phyloP scores from a whole-genome alignment of 2,113 vertebrate genomes.

The Rhodinocichla rosea region DNA sequence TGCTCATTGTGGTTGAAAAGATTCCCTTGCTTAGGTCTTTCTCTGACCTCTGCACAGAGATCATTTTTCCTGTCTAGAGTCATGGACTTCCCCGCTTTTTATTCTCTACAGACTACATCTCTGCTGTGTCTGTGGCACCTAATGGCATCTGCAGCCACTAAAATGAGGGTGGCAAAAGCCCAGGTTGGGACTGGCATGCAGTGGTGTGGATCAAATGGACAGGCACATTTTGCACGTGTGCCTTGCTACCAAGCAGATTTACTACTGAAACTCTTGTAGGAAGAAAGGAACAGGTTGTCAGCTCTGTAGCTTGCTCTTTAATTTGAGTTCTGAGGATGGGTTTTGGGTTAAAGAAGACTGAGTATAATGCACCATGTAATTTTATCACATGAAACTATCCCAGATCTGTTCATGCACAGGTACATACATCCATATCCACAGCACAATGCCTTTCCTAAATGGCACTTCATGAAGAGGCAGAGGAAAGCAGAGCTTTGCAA shows the following conservation, averaged over 20 bases:
- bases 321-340: neutral
- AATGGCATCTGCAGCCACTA: neutral
- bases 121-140: neutral
- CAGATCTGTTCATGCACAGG: fast-evolving
- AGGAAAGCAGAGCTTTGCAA: neutral
- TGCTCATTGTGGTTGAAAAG: neutral
- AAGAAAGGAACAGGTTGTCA: neutral
- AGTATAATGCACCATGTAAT: neutral
- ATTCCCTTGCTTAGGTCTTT: neutral
- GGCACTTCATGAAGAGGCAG: neutral
- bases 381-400: fast-evolving
- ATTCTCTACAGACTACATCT: neutral
- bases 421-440: neutral
- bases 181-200: neutral
- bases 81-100: neutral
- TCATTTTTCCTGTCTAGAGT: neutral
- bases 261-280: neutral
- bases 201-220: neutral
- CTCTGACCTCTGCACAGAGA: neutral
- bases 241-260: neutral
- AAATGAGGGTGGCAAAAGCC: neutral
- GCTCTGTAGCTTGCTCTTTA: neutral
- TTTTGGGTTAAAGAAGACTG: neutral
- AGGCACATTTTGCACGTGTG: neutral
- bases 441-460: neutral